Evolutionary conservation across 2,797 vertebrate genomes (phyloP), one percentile per base, ranked within the genome.

Genomic region (Manis javanica): DNA sequence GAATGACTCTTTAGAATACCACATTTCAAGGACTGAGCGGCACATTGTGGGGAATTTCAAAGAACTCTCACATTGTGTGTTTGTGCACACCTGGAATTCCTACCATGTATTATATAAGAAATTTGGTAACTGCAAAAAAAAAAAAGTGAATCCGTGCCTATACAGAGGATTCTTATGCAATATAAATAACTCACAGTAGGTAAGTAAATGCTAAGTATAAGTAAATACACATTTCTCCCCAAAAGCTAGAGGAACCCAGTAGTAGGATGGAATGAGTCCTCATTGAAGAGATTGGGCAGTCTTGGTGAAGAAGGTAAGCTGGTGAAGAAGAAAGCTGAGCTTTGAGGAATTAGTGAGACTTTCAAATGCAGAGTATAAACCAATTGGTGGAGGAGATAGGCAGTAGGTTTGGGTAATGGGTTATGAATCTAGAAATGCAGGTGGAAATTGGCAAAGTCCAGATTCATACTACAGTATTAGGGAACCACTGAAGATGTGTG

Each of bases 371-470:
- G 42, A 85, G 68, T 19, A 84, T 51, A 68, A 69, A 72, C 2
- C n/a, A 9, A 31, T 81, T 49, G 26, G 49, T 61, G 19, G 42
- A 14, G n/a, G 3, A 88, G 3, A 29, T 0, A 26, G 23, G 63
- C 9, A 86, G 39, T 13, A 86, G 77, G 31, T 53, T 19, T 63
- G 81, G n/a, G n/a, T 16, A 31, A 87, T 49, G 42, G 49, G 49
- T 55, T 89, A 93, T 63, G 42, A 93, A 79, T 75, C 83, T 89
- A 89, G 14, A 87, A 68, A 86, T 23, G n/a, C 24, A 42, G 66
- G 26, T 6, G 63, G 68, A 88, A 77, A 37, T 23, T 87, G 59
- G 87, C 77, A 49, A 74, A 75, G 59, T 87, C 34, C 57, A 82
- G 23, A 53, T 71, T 95, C 77, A 66, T 49, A 75, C 29, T 29